Evolutionary conservation across 53 echinoderm and acorn worm genomes (phyloP).

Genomic region (Mesocentrotus franciscanus): DNA sequence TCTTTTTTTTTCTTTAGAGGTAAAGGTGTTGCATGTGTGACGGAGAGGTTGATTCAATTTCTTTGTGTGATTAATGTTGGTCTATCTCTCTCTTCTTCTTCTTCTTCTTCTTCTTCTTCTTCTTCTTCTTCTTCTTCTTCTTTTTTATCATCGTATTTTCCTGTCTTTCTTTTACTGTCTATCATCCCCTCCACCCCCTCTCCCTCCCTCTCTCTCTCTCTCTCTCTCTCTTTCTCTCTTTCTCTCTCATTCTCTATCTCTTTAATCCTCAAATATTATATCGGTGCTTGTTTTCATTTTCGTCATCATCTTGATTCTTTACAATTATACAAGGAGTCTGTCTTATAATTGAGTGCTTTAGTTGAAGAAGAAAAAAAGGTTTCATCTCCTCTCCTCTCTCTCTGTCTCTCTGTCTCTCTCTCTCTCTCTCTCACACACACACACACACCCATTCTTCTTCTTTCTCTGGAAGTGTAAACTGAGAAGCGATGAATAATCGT

Average conservation of each 20-base stretch:
- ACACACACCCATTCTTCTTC: not conserved
- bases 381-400: not conserved
- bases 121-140: not conserved
- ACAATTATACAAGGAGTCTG: no score
- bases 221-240: not conserved
- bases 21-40: slow-evolving; percentile 18
- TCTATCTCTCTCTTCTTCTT: not conserved
- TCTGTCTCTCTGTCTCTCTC: not conserved
- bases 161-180: not conserved
- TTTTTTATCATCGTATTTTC: not conserved
- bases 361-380: not conserved
- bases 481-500: slow-evolving; percentile 58
- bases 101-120: not conserved
- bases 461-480: slow-evolving; percentile 21
- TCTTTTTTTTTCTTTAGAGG: not conserved
- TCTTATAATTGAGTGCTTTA: not conserved
- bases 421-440: not conserved
- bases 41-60: not conserved
- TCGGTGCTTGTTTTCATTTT: not conserved
- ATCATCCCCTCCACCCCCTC: not conserved
- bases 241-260: not conserved
- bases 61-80: not conserved
- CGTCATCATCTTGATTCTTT: not conserved
- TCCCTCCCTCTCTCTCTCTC: not conserved
- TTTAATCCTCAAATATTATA: not conserved